Evolutionary conservation across 2,888 invertebrate genomes (phyloP).

Genomic region (Trichopoda pennipes): DNA sequence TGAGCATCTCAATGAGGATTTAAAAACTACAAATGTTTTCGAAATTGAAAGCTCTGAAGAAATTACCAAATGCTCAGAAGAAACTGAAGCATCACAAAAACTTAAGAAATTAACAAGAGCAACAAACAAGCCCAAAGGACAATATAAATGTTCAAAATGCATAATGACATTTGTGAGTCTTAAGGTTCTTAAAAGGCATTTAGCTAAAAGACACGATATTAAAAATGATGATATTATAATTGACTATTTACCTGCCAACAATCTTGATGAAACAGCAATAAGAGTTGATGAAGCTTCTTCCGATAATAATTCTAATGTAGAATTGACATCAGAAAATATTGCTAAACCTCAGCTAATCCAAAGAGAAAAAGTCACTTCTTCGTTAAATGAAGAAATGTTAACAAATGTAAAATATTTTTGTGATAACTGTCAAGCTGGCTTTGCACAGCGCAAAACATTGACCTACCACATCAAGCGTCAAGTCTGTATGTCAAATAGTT

Average conservation of each 20-base stretch:
- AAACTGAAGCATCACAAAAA: neutral
- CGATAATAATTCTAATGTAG: neutral
- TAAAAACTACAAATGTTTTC: constrained; percentile 14
- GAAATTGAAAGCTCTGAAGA: constrained; percentile 24
- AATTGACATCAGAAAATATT: constrained; percentile 54
- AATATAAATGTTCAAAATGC: constrained; percentile 67
- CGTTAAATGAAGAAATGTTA: constrained; percentile 28
- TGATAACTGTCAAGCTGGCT: constrained; percentile 78
- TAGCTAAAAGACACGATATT: constrained; percentile 61
- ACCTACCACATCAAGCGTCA: constrained; percentile 78
- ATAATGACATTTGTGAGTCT: constrained; percentile 69
- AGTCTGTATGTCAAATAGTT: constrained; percentile 81
- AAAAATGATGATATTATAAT: constrained; percentile 36
- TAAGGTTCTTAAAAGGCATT: constrained; percentile 65
- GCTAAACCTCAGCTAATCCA: constrained; percentile 53
- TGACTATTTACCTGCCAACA: constrained; percentile 6
- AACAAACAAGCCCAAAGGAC: constrained; percentile 27
- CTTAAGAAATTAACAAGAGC: constrained; percentile 17
- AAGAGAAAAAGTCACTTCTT: constrained; percentile 11
- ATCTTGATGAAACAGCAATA: neutral
- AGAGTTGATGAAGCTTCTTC: constrained; percentile 17
- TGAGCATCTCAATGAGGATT: constrained; percentile 34
- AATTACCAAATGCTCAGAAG: constrained; percentile 1
- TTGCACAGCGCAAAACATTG: constrained; percentile 76
- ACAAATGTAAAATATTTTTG: constrained; percentile 72